Percentiles rank a stretch among this genome's conserved stretches.
Conservation (phyloP, 2,797 vertebrate species). For the Typhlichthys subterraneus region DNA sequence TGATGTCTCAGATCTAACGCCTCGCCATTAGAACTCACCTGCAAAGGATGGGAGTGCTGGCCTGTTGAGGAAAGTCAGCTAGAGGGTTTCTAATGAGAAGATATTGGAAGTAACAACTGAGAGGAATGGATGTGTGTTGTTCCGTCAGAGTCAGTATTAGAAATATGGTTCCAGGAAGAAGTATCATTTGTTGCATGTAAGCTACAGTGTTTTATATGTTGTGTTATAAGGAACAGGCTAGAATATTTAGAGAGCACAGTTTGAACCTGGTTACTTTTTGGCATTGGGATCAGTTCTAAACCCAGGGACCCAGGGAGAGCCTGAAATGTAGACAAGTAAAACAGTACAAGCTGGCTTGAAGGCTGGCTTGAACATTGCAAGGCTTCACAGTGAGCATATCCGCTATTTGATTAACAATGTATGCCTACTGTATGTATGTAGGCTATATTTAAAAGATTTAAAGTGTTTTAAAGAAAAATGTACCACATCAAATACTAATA, state of each 20-base stretch:
- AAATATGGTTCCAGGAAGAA: background rate
- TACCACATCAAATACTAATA: too few species aligned
- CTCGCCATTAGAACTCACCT: constrained; percentile 46
- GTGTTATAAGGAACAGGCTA: too few species aligned
- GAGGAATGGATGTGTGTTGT: constrained; percentile 10
- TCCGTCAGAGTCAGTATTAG: constrained; percentile 1
- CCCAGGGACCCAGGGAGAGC: constrained; percentile 3
- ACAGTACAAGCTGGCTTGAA: background rate
- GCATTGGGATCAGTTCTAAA: constrained; percentile 8
- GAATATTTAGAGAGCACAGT: too few species aligned
- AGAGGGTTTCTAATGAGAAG: constrained; percentile 63
- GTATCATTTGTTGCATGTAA: too few species aligned
- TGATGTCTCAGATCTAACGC: constrained; percentile 47
- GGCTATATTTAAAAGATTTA: too few species aligned
- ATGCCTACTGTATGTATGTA: too few species aligned
- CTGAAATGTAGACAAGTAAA: background rate
- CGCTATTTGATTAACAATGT: too few species aligned
- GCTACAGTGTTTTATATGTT: too few species aligned
- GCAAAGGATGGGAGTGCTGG: constrained; percentile 45
- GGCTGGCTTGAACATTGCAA: too few species aligned
- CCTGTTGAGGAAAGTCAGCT: constrained; percentile 40
- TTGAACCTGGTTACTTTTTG: constrained; percentile 5
- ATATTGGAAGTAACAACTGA: constrained; percentile 13
- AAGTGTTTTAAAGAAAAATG: too few species aligned
- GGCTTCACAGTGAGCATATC: too few species aligned